Evolutionary conservation across 2,888 invertebrate species (phyloP).

Genomic region (Fabriciana adippe): DNA sequence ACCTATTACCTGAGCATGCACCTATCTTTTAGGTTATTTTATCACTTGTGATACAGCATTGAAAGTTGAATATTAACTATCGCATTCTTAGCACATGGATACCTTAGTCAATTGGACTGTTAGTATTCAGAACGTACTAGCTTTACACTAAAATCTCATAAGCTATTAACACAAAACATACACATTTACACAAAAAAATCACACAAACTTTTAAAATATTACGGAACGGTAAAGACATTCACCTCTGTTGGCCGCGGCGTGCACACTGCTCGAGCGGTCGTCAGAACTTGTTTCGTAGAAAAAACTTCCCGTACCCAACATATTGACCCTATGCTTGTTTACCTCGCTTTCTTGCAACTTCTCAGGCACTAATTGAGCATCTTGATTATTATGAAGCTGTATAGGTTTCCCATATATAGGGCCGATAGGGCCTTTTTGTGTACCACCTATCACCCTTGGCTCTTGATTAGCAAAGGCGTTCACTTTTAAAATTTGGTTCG

Average conservation of each 20-base stretch:
- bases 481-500: conserved; percentile 77
- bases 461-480: conserved; percentile 68
- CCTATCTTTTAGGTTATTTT: conserved; percentile 16
- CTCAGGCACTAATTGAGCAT: conserved; percentile 76
- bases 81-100: background rate
- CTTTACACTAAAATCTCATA: background rate
- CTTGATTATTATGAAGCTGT: conserved; percentile 47
- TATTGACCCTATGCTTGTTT: conserved; percentile 75
- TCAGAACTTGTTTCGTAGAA: conserved; percentile 84
- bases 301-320: conserved; percentile 73
- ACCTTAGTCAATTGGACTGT: background rate
- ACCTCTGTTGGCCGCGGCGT: conserved; percentile 73
- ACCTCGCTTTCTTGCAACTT: conserved; percentile 69
- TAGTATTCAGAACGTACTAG: background rate
- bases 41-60: conserved; percentile 41
- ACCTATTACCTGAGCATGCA: background rate
- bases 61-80: conserved; percentile 31
- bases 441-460: conserved; percentile 63
- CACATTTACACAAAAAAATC: conserved; percentile 46
- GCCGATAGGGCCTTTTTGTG: conserved; percentile 62
- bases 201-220: conserved; percentile 42
- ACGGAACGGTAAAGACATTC: conserved; percentile 66
- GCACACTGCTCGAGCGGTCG: conserved; percentile 83
- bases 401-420: conserved; percentile 63
- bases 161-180: conserved; percentile 1